Base-by-base conservation (phyloP, 2,888 invertebrate species). In the Ichneumoninae sp. region DNA sequence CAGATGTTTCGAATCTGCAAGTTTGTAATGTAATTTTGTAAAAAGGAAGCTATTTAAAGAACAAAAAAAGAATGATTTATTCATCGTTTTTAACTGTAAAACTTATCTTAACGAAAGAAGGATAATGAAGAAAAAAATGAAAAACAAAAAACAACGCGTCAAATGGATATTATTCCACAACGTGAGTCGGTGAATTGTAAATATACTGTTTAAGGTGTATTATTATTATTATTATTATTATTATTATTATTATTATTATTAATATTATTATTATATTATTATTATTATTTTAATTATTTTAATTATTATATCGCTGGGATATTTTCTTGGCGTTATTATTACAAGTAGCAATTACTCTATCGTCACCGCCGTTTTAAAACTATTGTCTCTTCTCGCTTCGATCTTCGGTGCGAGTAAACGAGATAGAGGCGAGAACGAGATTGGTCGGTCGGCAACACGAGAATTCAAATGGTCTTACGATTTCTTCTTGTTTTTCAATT, bases 1-100 rank as follows among this genome's bases (percentile, higher is more conserved):
- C 92, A 90, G 91, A 92, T 91, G 88, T 91, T 91, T 89, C 87
- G 88, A 80, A 89, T 92, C 90, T 91, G 91, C 89, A 89, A 89
- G 90, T 91, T 93, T 92, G 91, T 93, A 92, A 92, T 93, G 93
- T 93, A 92, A 93, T 93, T 93, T 93, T 93, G 93, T 93, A 93
- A 92, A 93, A 90, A 93, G 92, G 89, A 87, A 90, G 88, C 89
- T 91, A 92, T 92, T 92, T 92, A 92, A 91, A 57, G 44, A 26
- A 68, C 54, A 75, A 81, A 80, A 57, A 69, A 81, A 65, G 65
- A 82, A 89, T 88, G 88, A 91, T 89, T 91, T 91, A 91, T 91
- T 92, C 90, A 89, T 78, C 90, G 88, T 82, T 84, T 91, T 93
- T 90, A 90, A 90, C 90, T 89, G 90, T 91, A 92, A 90, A 91